Percentiles rank a stretch among this genome's conserved stretches.
These are phyloP conservation scores for Cathartes aura DNA, from an alignment of 2,113 vertebrate genomes.

Conservation along the genomic window DNA sequence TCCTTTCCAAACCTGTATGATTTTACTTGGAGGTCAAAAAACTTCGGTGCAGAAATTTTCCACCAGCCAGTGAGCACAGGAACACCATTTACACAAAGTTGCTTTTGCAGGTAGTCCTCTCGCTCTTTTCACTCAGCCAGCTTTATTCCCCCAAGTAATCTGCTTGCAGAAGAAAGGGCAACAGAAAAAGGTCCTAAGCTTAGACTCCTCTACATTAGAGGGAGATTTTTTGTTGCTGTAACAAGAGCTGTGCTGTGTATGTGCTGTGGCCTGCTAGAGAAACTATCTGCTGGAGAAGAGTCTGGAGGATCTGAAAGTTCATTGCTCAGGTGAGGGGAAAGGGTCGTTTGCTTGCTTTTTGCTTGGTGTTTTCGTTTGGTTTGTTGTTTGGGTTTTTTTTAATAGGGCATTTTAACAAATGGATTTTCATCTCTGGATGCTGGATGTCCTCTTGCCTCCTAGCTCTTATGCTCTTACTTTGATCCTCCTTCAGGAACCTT, in stretches of 20 bases:
- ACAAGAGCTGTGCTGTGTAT: background rate
- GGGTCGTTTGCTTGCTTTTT: background rate
- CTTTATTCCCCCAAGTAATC: background rate
- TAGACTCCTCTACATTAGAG: background rate
- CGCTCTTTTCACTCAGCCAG: background rate
- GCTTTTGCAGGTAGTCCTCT: background rate
- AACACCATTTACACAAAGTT: background rate
- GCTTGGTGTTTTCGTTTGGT: background rate
- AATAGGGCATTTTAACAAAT: background rate
- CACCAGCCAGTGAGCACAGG: background rate
- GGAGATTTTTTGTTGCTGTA: background rate
- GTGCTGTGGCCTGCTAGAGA: background rate
- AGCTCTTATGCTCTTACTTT: background rate
- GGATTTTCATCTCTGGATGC: background rate
- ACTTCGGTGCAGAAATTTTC: background rate
- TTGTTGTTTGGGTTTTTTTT: background rate
- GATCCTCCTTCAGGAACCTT: background rate
- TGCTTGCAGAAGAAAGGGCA: background rate
- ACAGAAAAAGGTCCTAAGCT: background rate
- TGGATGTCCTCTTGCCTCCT: background rate
- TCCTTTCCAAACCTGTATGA: background rate
- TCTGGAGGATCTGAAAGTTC: background rate
- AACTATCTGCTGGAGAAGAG: background rate
- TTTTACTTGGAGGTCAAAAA: background rate
- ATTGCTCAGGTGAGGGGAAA: background rate